Evolutionary conservation across 2,113 vertebrate genomes (phyloP).

Genomic region (Sorex fumeus): DNA sequence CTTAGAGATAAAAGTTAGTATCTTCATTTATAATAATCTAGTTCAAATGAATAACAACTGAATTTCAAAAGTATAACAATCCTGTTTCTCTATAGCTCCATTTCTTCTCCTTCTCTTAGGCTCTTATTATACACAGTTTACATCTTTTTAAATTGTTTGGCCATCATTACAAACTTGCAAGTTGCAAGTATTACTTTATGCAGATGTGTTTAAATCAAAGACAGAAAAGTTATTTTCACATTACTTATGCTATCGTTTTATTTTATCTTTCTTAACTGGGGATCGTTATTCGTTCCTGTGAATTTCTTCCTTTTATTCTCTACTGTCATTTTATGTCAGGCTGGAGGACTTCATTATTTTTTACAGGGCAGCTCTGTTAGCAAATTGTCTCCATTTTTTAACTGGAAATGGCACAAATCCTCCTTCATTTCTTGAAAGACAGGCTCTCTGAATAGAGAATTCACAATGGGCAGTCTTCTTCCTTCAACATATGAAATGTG

Average conservation of each 20-base stretch:
- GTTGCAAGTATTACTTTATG: not conserved
- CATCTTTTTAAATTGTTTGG: not conserved
- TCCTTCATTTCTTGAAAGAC: not conserved
- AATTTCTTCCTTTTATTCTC: not conserved
- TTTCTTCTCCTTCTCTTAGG: not conserved
- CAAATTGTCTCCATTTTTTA: not conserved
- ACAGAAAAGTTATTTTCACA: not conserved
- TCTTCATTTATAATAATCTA: not conserved
- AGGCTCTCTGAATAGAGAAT: slow-evolving; percentile 4
- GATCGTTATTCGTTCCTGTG: not conserved
- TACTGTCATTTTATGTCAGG: slow-evolving; percentile 1
- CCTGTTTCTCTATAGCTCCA: not conserved
- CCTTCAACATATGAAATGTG: not conserved
- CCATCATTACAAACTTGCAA: not conserved
- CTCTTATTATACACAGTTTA: not conserved
- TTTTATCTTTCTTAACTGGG: not conserved
- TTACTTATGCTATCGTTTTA: not conserved
- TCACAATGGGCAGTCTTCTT: not conserved
- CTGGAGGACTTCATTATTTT: not conserved
- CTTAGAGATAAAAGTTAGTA: not conserved
- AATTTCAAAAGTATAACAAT: slow-evolving; percentile 9
- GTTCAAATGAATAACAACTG: not conserved
- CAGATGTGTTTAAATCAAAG: not conserved
- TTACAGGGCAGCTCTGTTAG: not conserved
- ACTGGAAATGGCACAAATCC: not conserved